These are phyloP conservation scores for Trissolcus japonicus DNA, from an alignment of 2,888 invertebrate species.

Conservation along the genomic window DNA sequence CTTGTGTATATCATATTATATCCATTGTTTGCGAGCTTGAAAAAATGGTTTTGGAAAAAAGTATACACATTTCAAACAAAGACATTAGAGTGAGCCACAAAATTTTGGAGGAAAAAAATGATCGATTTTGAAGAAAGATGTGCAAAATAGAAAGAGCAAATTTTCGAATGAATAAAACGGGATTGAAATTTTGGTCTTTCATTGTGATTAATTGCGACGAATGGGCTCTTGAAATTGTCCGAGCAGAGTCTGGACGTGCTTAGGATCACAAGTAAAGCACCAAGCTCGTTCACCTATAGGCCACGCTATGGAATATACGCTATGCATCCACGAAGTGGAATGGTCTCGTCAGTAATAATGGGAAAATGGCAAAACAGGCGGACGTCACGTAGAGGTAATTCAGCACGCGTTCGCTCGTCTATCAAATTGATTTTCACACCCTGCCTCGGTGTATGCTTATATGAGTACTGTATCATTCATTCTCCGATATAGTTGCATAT, in stretches of 20 bases:
- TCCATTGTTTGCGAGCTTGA: background rate
- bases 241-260: constrained; percentile 65
- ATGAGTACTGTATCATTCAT: constrained; percentile 50
- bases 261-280: constrained; percentile 68
- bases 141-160: background rate
- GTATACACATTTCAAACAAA: background rate
- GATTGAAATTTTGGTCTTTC: constrained; percentile 46
- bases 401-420: constrained; percentile 74
- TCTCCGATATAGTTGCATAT: constrained; percentile 14
- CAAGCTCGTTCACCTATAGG: constrained; percentile 59
- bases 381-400: constrained; percentile 77
- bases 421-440: constrained; percentile 75
- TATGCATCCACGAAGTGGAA: constrained; percentile 62
- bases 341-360: constrained; percentile 73
- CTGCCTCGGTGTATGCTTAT: constrained; percentile 61
- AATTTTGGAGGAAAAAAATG: background rate
- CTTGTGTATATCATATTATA: no score
- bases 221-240: constrained; percentile 61
- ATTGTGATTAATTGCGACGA: constrained; percentile 63
- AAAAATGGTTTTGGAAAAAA: no score
- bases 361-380: constrained; percentile 74
- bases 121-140: no score
- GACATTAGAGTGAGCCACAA: no score
- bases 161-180: constrained; percentile 29
- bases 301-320: constrained; percentile 62